phyloP scores from a whole-genome alignment of 2,113 vertebrate genomes.

The Bostrychus sinensis region DNA sequence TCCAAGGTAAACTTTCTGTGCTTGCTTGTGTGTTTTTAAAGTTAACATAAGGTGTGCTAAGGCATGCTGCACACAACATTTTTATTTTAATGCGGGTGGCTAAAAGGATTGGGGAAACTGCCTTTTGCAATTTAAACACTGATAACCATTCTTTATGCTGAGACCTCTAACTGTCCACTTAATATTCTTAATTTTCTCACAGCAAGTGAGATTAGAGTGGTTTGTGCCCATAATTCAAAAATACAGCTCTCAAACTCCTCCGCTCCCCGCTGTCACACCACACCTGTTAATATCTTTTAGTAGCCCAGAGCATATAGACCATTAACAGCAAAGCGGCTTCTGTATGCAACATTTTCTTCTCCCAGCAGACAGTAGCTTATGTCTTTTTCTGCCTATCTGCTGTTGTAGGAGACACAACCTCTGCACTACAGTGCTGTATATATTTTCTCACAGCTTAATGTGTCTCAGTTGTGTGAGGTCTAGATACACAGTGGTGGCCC shows the following conservation, averaged over 20 bases:
- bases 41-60: slow-evolving; percentile 8
- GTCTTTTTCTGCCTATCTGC: slow-evolving; percentile 24
- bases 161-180: slow-evolving; percentile 43
- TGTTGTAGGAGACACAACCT: too few species aligned
- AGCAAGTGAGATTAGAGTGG: slow-evolving; percentile 38
- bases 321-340: slow-evolving; percentile 31
- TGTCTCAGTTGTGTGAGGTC: slow-evolving; percentile 45
- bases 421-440: too few species aligned
- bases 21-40: slow-evolving; percentile 15
- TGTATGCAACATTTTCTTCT: slow-evolving; percentile 36
- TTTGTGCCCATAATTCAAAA: slow-evolving; percentile 52
- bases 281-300: slow-evolving; percentile 61
- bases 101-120: not conserved
- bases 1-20: slow-evolving; percentile 88
- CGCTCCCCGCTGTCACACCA: slow-evolving; percentile 42
- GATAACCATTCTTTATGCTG: too few species aligned
- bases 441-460: not conserved
- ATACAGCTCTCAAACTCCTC: slow-evolving; percentile 21
- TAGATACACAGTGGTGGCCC: slow-evolving; percentile 11
- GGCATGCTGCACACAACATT: slow-evolving; percentile 26
- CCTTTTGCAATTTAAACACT: too few species aligned
- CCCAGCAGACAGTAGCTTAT: slow-evolving; percentile 30
- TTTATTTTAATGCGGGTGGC: slow-evolving; percentile 4
- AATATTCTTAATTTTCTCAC: slow-evolving; percentile 44
- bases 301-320: not conserved